A percentile compares a stretch with the other conserved stretches of the same genome.
These are phyloP conservation scores for Chaenocephalus aceratus DNA, from an alignment of 2,113 vertebrate genomes.

Conservation along the genomic window DNA sequence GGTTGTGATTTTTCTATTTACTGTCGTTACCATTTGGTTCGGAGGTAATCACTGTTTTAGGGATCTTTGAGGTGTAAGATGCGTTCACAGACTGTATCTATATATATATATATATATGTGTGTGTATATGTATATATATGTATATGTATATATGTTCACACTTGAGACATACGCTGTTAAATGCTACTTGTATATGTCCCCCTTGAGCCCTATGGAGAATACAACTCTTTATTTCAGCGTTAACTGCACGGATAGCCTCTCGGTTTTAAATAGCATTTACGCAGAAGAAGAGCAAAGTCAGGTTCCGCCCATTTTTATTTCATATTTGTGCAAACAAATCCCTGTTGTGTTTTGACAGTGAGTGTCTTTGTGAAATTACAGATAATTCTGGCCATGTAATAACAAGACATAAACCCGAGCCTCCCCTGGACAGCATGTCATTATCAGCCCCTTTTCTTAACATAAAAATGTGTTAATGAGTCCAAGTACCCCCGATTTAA, in stretches of 20 bases:
- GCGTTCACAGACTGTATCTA: not conserved
- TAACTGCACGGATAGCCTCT: not conserved
- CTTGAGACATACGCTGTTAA: not conserved
- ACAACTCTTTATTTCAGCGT: not conserved
- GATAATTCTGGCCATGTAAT: constrained; percentile 13
- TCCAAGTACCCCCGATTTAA: not conserved
- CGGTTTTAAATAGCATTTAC: not conserved
- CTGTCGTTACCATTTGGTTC: constrained; percentile 53
- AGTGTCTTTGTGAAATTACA: not conserved
- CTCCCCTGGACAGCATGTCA: constrained; percentile 17
- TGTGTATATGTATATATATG: no score
- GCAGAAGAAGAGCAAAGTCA: no score
- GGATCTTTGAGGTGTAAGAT: not conserved
- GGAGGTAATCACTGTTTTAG: not conserved
- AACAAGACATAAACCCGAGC: constrained; percentile 7
- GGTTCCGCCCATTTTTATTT: not conserved
- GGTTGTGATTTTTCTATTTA: constrained; percentile 9
- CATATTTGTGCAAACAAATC: not conserved
- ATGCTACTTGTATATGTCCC: not conserved
- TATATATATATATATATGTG: no score
- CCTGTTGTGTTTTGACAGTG: not conserved
- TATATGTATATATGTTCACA: not conserved
- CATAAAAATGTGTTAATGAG: constrained; percentile 1
- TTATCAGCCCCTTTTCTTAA: constrained; percentile 19
- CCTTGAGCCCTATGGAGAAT: not conserved